Conservation (phyloP, 2,113 vertebrate genomes). For the Varanus komodoensis region DNA sequence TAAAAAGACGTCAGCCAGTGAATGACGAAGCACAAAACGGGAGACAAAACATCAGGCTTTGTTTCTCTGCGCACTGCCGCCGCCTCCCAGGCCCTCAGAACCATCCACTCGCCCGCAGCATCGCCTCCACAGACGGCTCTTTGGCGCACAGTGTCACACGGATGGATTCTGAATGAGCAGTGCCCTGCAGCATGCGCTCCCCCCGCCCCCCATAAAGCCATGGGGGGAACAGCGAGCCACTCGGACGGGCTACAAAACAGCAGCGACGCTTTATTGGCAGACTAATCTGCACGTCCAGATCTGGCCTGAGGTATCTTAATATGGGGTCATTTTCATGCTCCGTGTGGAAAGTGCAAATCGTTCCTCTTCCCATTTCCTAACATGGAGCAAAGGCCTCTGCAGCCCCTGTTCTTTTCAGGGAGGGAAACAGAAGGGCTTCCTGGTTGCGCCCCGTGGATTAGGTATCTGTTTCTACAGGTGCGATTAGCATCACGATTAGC, state of each 20-base stretch:
- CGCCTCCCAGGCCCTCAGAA: slow-evolving; percentile 36
- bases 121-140: slow-evolving; percentile 61
- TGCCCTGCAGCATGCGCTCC: slow-evolving; percentile 27
- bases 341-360: not conserved
- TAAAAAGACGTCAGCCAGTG: not conserved
- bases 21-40: slow-evolving; percentile 20
- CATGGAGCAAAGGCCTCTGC: not conserved
- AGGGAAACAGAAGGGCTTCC: not conserved
- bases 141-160: slow-evolving; percentile 55
- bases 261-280: slow-evolving; percentile 1
- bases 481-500: not conserved
- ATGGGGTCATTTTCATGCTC: not conserved
- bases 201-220: not conserved
- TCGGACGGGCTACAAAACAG: not conserved
- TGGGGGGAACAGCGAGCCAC: slow-evolving; percentile 30
- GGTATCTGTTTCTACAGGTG: not conserved
- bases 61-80: slow-evolving; percentile 39
- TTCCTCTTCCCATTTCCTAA: not conserved
- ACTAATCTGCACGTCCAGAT: not conserved
- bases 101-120: slow-evolving; percentile 55
- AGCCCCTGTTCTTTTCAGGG: not conserved
- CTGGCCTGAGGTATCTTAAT: not conserved
- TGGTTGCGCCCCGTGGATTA: not conserved
- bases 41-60: slow-evolving; percentile 24
- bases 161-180: slow-evolving; percentile 55